Conservation (phyloP, 1,140 invertebrate genomes). For the Hyposmocoma kahamanoa region DNA sequence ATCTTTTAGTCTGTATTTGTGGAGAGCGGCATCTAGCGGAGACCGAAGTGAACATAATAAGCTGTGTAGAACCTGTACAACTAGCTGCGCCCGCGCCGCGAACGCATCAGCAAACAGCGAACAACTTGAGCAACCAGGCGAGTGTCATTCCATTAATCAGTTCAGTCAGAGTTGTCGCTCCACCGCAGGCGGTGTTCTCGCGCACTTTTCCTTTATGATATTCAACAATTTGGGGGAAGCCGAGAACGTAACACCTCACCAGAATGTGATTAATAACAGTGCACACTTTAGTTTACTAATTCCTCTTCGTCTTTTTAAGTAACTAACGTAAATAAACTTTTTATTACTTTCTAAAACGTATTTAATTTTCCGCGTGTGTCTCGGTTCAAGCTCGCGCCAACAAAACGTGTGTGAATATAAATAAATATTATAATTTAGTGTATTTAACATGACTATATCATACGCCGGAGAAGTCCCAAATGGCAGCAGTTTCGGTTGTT, state of each 20-base stretch:
- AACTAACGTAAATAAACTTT: slow-evolving; percentile 49
- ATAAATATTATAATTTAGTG: slow-evolving; percentile 64
- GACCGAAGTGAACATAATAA: slow-evolving; percentile 11
- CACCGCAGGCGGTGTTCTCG: slow-evolving; percentile 40
- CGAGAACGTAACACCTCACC: slow-evolving; percentile 46
- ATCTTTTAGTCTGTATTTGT: no score
- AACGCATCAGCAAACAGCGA: slow-evolving; percentile 35
- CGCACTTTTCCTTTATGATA: slow-evolving; percentile 36
- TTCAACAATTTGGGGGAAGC: slow-evolving; percentile 40
- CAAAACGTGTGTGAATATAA: slow-evolving; percentile 64
- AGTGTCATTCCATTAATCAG: slow-evolving; percentile 46
- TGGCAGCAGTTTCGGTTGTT: slow-evolving; percentile 92
- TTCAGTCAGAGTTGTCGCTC: slow-evolving; percentile 49
- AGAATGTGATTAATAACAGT: slow-evolving; percentile 65
- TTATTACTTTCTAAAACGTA: slow-evolving; percentile 68
- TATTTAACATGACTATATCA: slow-evolving; percentile 84
- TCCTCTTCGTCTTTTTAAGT: slow-evolving; percentile 47
- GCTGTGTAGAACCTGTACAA: slow-evolving; percentile 23
- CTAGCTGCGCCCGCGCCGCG: slow-evolving; percentile 24
- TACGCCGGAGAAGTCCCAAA: slow-evolving; percentile 92
- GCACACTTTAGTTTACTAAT: slow-evolving; percentile 39
- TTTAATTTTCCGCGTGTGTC: slow-evolving; percentile 69
- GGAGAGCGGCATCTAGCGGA: slow-evolving; percentile 39
- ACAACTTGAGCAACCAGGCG: slow-evolving; percentile 31
- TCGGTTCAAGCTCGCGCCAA: slow-evolving; percentile 57